Percentiles rank a stretch among this genome's conserved stretches.
phyloP scores from a whole-genome alignment of 2,113 vertebrate species.

The Syngnathus typhle region DNA sequence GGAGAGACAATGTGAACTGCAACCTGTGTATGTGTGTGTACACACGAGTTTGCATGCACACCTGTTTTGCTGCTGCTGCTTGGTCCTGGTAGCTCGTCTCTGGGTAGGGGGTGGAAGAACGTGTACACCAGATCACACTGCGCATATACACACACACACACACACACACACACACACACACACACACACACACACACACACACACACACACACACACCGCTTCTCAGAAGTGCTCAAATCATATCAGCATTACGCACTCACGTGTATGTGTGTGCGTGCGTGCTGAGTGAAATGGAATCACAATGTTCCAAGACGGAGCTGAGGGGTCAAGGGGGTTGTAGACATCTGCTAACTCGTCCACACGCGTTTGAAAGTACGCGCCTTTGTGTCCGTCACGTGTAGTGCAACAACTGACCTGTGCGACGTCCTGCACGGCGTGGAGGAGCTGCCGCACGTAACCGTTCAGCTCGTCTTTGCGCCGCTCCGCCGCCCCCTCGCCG shows the following conservation, averaged over 20 bases:
- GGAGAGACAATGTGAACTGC: neutral
- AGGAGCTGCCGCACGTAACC: slow-evolving; percentile 92
- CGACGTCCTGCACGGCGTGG: slow-evolving; percentile 76
- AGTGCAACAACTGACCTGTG: slow-evolving; percentile 73
- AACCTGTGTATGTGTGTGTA: neutral
- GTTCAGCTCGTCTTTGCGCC: slow-evolving; percentile 86
- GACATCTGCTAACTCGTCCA: too few relatives aligned
- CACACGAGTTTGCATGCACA: slow-evolving; percentile 66
- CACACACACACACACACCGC: neutral
- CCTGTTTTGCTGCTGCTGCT: slow-evolving; percentile 65
- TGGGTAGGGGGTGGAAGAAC: slow-evolving; percentile 85
- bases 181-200: neutral
- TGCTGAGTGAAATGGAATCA: neutral
- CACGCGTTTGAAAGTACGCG: too few relatives aligned
- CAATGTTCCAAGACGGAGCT: neutral
- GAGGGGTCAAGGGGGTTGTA: neutral
- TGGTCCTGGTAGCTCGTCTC: slow-evolving; percentile 76
- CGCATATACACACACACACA: neutral
- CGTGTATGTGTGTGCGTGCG: neutral
- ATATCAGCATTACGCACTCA: neutral
- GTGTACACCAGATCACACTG: slow-evolving; percentile 93
- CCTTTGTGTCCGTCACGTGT: too few relatives aligned
- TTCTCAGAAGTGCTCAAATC: neutral
- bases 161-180: neutral
- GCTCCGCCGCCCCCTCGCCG: slow-evolving; percentile 83